Percentiles rank a stretch among this genome's conserved stretches.
phyloP scores from a whole-genome alignment of 2,113 vertebrate species.

The Acanthisitta chloris region DNA sequence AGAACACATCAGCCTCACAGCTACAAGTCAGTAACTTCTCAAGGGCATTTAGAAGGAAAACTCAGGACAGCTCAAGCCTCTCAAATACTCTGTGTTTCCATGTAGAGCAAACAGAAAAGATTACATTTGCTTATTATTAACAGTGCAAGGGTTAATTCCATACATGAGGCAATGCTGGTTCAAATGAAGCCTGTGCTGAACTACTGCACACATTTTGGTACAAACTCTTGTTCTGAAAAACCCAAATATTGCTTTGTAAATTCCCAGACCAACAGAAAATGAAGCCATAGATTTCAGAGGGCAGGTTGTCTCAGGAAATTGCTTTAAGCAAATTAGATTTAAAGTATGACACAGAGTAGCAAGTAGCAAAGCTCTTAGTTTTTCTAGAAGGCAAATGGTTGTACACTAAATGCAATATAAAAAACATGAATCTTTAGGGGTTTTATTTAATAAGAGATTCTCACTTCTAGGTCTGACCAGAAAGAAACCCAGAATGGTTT shows the following conservation, averaged over 20 bases:
- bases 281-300: not conserved
- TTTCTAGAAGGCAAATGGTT: not conserved
- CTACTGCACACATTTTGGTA: not conserved
- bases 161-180: rapidly evolving
- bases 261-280: not conserved
- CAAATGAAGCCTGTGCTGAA: not conserved
- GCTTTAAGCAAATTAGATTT: not conserved
- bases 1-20: not conserved
- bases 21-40: not conserved
- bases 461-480: slow-evolving; percentile 8
- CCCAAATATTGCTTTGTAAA: not conserved
- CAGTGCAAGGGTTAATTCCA: not conserved
- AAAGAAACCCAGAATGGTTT: not conserved
- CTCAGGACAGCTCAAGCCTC: not conserved
- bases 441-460: slow-evolving; percentile 45
- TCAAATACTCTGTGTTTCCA: not conserved
- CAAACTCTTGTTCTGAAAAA: not conserved
- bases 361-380: not conserved
- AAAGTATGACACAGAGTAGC: not conserved
- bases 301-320: not conserved
- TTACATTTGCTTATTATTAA: not conserved
- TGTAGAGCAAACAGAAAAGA: not conserved
- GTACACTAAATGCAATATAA: not conserved
- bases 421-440: not conserved
- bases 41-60: not conserved